These are phyloP conservation scores for Plotosus lineatus DNA, from an alignment of 2,113 vertebrate species.

Conservation along the genomic window DNA sequence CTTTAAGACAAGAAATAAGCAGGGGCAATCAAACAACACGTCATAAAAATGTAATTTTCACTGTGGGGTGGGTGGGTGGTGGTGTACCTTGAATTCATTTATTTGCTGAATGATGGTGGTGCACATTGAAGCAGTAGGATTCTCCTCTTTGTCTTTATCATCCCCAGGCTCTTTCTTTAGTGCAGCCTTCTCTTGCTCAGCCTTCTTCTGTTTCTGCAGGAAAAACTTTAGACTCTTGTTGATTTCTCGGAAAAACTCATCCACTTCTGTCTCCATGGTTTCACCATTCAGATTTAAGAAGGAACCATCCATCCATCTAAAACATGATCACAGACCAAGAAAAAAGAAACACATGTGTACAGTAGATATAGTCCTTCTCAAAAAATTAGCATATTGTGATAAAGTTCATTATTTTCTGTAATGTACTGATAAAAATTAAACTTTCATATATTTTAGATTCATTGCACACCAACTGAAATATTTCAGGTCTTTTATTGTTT, in stretches of 20 bases:
- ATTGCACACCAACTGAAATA: no score
- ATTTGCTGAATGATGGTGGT: slow-evolving; percentile 81
- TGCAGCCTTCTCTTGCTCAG: slow-evolving; percentile 65
- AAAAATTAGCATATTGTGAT: no score
- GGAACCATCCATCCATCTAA: slow-evolving; percentile 88
- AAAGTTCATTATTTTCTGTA: no score
- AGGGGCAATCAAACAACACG: not conserved
- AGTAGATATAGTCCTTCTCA: no score
- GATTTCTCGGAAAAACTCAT: slow-evolving; percentile 85
- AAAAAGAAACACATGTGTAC: no score
- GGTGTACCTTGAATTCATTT: slow-evolving; percentile 87
- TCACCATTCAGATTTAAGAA: slow-evolving; percentile 87
- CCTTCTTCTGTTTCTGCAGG: slow-evolving; percentile 85
- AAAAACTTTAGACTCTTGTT: slow-evolving; percentile 84
- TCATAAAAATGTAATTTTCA: not conserved
- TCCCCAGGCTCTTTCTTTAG: slow-evolving; percentile 48
- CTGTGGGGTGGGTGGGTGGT: not conserved
- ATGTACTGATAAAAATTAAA: no score
- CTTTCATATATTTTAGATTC: no score
- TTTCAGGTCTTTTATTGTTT: no score
- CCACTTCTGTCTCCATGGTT: slow-evolving; percentile 83
- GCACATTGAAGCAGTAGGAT: slow-evolving; percentile 77
- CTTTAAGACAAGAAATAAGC: no score
- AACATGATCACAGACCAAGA: slow-evolving; percentile 33
- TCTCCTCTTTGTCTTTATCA: slow-evolving; percentile 68